Base-by-base conservation (phyloP, 2,113 vertebrate genomes). In the Tinamus guttatus region DNA sequence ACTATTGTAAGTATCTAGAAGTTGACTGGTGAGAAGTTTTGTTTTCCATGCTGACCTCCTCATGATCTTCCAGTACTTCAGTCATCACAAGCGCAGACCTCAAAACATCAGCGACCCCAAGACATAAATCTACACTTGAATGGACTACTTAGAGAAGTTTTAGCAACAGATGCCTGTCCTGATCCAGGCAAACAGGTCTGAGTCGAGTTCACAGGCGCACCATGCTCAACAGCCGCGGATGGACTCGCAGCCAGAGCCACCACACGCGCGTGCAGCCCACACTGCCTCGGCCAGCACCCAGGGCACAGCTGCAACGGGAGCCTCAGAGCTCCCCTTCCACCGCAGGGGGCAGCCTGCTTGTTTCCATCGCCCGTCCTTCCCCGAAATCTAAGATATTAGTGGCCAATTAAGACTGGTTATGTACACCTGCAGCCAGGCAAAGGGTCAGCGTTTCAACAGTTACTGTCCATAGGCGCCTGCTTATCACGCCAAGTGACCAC, bases 231-330 rank as follows among this genome's bases (percentile, higher is more conserved):
- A 7, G 27, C 34, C n/a, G 40, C 11, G 27, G 38, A 40, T 24
- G n/a, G 60, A 63, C 47, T 2, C 2, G 34, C 47, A 76, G 70
- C 32, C 87, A 52, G 30, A 7, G 3, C 43, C 17, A 43, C 43
- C 14, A 43, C 62, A 49, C 13, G 51, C 38, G 65, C 38, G 62
- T 27, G 25, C 54, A 58, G 7, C n/a, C 22, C 36, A 68, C 25
- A 22, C 38, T 28, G 32, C 56, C 28, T 20, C 8, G 25, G 63
- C 4, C 3, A 77, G 51, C 65, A 89, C 4, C 38, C 47, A 36
- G 20, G 0, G 5, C 5, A 17, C 18, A 22, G 60, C 47, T 27
- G 2, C 8, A 32, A 36, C 7, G 8, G 8, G 36, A 56, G 47
- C 34, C 43, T 87, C n/a, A 9, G 30, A 85, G 58, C 34, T 2